Evolutionary conservation across 2,113 vertebrate genomes (phyloP).

Genomic region (Tauraco erythrolophus): DNA sequence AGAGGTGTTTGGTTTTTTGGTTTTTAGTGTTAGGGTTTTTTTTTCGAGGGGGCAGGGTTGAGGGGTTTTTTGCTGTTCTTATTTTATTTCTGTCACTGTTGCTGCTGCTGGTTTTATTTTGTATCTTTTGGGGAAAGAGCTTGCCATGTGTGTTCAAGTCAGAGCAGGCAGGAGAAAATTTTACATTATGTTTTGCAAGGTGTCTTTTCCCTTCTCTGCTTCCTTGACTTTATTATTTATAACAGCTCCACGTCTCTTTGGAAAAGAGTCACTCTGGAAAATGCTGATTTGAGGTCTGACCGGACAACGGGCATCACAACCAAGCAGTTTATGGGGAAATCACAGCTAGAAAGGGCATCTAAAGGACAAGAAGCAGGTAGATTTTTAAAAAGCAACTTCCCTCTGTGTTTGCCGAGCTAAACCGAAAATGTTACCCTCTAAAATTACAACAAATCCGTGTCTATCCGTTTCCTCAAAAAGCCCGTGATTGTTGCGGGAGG

Average conservation of each 20-base stretch:
- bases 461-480: neutral
- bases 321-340: neutral
- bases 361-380: neutral
- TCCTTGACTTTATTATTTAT: neutral
- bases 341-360: neutral
- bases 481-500: neutral
- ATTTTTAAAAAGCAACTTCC: neutral
- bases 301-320: neutral
- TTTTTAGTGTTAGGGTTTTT: fast-evolving
- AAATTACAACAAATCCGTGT: neutral
- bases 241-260: neutral
- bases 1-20: fast-evolving
- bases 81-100: neutral
- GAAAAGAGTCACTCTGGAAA: neutral
- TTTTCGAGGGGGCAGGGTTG: fast-evolving
- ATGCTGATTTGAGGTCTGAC: neutral
- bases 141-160: neutral
- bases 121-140: neutral
- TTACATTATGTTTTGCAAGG: neutral
- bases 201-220: neutral
- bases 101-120: neutral
- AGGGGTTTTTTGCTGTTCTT: neutral
- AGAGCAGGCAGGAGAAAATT: neutral
- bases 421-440: neutral
- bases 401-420: neutral